phyloP scores from a whole-genome alignment of 2,888 invertebrate genomes.

The Orthosia gothica region DNA sequence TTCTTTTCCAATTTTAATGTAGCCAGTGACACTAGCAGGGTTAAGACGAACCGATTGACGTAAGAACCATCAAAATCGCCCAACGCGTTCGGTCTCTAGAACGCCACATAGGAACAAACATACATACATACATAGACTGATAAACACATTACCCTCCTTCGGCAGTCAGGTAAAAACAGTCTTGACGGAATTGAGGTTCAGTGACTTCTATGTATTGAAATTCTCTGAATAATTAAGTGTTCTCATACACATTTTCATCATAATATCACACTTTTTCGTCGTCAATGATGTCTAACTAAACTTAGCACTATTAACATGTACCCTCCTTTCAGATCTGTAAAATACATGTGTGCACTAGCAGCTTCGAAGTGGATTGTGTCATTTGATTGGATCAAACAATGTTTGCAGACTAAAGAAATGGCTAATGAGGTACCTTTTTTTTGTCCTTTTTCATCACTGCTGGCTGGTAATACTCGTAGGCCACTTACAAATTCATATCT shows the following conservation, averaged over 20 bases:
- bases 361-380: constrained; percentile 92
- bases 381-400: constrained; percentile 90
- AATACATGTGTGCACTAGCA: constrained; percentile 91
- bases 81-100: too few species aligned
- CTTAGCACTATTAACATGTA: constrained; percentile 20
- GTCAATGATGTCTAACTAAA: neutral
- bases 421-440: constrained; percentile 84
- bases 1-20: too few species aligned
- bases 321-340: constrained; percentile 84
- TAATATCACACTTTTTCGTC: neutral
- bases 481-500: too few species aligned
- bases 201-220: constrained; percentile 7
- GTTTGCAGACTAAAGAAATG: constrained; percentile 81
- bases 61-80: too few species aligned
- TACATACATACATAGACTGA: too few species aligned
- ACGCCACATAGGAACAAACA: too few species aligned
- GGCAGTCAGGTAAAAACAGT: too few species aligned
- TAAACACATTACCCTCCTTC: too few species aligned
- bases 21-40: too few species aligned
- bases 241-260: neutral
- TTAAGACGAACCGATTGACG: too few species aligned
- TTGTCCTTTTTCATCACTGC: neutral
- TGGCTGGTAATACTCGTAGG: too few species aligned
- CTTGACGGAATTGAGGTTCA: neutral
- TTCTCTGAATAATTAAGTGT: neutral